Evolutionary conservation across 1,140 invertebrate genomes (phyloP), one percentile per base, ranked within the genome.

Genomic region (Callitettix versicolor): DNA sequence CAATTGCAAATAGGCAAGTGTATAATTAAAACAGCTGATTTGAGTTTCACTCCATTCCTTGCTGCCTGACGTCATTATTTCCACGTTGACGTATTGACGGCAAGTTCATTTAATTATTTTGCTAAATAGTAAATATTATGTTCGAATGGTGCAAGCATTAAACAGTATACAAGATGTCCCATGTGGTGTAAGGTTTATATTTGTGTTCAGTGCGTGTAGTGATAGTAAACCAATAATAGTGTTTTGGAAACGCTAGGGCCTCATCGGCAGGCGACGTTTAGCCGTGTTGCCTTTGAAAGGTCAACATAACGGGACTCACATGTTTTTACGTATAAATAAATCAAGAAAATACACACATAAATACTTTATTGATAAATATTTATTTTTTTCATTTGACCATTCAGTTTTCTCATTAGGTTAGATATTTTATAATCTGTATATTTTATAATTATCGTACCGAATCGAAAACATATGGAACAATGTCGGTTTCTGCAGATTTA

Each of bases 401-500:
- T 11, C 15, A 30, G 6, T 48, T 11, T 18, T n/a, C 46, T 20
- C 22, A 56, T 49, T 17, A 15, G 41, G 15, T n/a, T n/a, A n/a
- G n/a, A n/a, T n/a, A n/a, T n/a, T n/a, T n/a, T n/a, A n/a, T n/a
- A n/a, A n/a, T n/a, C n/a, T n/a, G n/a, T n/a, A n/a, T n/a, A n/a
- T n/a, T n/a, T n/a, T n/a, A n/a, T n/a, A n/a, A n/a, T n/a, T n/a
- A n/a, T n/a, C n/a, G 26, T 4, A 30, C 26, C 9, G 43, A 17
- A 4, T 46, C 5, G 24, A 26, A 14, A 50, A 50, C 38, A 40
- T 53, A 43, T 53, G 38, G 41, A 24, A 53, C 12, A 40, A 61
- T 61, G 60, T 59, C 60, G 26, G 52, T 56, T 12, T 20, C 56
- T 11, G 26, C 54, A 15, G 58, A 61, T 53, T 57, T 61, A 20